phyloP scores from a whole-genome alignment of 2,113 vertebrate genomes.

The Rhineura floridana region DNA sequence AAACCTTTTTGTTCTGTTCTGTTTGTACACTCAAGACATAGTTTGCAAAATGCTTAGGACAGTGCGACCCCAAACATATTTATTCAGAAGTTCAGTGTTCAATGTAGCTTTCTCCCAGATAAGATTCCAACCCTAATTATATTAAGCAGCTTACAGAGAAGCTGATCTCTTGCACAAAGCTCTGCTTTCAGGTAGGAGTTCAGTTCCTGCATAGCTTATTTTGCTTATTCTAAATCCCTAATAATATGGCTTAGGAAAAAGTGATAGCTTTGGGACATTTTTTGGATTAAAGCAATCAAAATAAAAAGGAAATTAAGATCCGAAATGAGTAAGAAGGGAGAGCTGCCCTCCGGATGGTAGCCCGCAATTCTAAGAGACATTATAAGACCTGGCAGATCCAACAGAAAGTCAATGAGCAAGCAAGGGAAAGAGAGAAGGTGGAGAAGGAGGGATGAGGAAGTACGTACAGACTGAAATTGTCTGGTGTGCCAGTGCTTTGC shows the following conservation, averaged over 20 bases:
- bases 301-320: not conserved
- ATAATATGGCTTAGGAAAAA: not conserved
- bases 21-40: no score
- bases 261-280: not conserved
- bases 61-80: no score
- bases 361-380: not conserved
- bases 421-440: not conserved
- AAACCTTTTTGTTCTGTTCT: no score
- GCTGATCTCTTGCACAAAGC: not conserved
- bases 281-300: not conserved
- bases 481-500: slow-evolving; percentile 21
- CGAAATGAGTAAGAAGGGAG: not conserved
- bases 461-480: slow-evolving; percentile 4
- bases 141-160: not conserved
- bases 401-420: not conserved
- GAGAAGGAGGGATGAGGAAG: not conserved
- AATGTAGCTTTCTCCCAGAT: not conserved
- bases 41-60: no score
- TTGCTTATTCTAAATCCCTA: not conserved
- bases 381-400: not conserved
- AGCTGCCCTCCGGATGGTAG: not conserved
- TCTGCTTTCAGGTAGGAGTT: not conserved
- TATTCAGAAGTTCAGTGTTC: not conserved
- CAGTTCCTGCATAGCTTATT: not conserved
- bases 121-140: not conserved